phyloP scores from a whole-genome alignment of 1,140 invertebrate species.

The Papilio xuthus region DNA sequence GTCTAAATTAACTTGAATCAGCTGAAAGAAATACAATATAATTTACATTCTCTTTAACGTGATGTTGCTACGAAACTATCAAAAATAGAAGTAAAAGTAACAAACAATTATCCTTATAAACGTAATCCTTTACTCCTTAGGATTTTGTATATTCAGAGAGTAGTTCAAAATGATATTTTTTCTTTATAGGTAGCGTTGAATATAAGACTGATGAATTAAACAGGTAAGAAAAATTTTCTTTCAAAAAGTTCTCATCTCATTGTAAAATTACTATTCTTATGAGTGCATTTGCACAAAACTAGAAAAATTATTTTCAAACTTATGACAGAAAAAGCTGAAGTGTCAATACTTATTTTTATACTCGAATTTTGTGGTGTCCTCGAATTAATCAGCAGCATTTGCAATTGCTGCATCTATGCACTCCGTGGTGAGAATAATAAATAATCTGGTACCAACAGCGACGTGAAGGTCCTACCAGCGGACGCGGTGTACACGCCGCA shows the following conservation, averaged over 20 bases:
- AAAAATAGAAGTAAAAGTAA: too few relatives aligned
- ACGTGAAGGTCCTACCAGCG: conserved; percentile 83
- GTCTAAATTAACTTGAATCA: too few relatives aligned
- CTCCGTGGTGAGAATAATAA: too few relatives aligned
- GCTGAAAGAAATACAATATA: too few relatives aligned
- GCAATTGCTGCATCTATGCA: background rate
- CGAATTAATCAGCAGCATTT: background rate
- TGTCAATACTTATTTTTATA: background rate
- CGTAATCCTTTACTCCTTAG: too few relatives aligned
- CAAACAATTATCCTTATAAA: too few relatives aligned
- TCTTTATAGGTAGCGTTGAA: conserved; percentile 72
- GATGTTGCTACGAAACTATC: too few relatives aligned
- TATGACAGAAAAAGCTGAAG: background rate
- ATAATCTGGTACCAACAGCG: conserved; percentile 63
- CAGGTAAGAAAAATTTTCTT: conserved; percentile 56
- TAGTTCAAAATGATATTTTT: conserved; percentile 11
- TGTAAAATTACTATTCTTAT: too few relatives aligned
- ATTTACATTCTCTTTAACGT: too few relatives aligned
- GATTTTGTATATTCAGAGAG: too few relatives aligned
- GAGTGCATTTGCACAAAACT: too few relatives aligned
- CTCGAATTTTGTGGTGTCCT: background rate
- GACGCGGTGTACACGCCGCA: conserved; percentile 83
- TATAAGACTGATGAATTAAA: conserved; percentile 79
- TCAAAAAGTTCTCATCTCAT: background rate
- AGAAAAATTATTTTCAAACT: too few relatives aligned